Percentiles rank a stretch among this genome's conserved stretches.
phyloP scores from a whole-genome alignment of 2,113 vertebrate genomes.

The Oxyura jamaicensis region DNA sequence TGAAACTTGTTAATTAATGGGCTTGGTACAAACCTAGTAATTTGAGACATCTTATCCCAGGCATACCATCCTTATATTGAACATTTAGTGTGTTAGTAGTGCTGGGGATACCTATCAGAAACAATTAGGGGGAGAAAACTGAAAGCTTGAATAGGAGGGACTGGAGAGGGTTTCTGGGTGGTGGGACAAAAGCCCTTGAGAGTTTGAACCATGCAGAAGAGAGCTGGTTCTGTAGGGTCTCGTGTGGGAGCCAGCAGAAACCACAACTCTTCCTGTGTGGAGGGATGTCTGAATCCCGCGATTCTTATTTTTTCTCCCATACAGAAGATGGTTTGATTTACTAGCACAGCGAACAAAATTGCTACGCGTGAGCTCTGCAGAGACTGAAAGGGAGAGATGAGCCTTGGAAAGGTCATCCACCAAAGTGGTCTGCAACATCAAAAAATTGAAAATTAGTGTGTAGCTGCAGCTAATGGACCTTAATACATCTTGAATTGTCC shows the following conservation, averaged over 20 bases:
- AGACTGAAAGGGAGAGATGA: neutral
- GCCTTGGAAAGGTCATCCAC: neutral
- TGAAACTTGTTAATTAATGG: neutral
- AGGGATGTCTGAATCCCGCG: neutral
- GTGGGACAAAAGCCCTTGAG: neutral
- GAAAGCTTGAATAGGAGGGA: no score
- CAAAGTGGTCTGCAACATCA: rapidly evolving
- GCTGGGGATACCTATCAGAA: neutral
- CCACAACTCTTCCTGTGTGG: neutral
- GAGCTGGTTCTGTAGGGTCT: neutral
- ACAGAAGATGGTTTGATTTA: neutral
- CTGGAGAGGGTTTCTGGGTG: neutral
- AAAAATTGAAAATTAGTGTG: neutral
- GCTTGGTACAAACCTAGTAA: neutral
- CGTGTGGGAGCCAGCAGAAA: neutral
- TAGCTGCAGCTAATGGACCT: neutral
- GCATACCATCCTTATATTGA: neutral
- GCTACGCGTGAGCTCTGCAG: neutral
- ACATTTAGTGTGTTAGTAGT: neutral
- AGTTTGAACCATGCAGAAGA: neutral
- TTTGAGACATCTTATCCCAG: neutral
- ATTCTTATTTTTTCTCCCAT: neutral
- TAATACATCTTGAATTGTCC: neutral
- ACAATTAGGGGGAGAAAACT: neutral
- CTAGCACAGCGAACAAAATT: neutral